phyloP scores from a whole-genome alignment of 2,888 invertebrate species.

The Dastarcus helophoroides region DNA sequence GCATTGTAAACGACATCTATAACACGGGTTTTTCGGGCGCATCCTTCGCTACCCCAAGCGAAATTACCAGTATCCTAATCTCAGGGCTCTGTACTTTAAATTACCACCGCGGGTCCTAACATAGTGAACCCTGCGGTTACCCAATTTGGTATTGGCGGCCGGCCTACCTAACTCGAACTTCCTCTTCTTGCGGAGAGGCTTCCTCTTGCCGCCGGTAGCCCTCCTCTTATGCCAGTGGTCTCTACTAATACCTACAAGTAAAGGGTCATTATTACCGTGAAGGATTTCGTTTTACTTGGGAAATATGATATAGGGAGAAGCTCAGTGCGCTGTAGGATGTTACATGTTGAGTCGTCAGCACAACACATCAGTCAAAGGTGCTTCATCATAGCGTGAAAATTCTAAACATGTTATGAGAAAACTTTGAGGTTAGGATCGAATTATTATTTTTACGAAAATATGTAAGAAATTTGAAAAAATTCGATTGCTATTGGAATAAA shows the following conservation, averaged over 20 bases:
- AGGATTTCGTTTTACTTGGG: too few species aligned
- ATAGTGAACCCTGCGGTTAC: constrained; percentile 81
- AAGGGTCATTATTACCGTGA: too few species aligned
- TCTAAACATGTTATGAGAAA: too few species aligned
- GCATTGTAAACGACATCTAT: constrained; percentile 99
- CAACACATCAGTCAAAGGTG: too few species aligned
- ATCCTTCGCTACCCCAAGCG: constrained; percentile 97
- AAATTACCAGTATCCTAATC: constrained; percentile 96
- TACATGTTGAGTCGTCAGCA: too few species aligned
- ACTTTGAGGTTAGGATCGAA: too few species aligned
- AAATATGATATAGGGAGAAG: too few species aligned
- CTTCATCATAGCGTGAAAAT: too few species aligned
- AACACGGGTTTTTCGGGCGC: constrained; percentile 92
- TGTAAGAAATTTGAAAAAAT: too few species aligned
- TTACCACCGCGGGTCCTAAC: constrained; percentile 97
- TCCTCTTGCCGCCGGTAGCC: constrained; percentile 97
- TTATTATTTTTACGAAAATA: too few species aligned
- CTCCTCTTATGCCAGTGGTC: constrained; percentile 99
- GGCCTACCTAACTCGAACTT: constrained; percentile 99
- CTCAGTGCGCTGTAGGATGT: too few species aligned
- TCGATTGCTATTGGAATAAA: too few species aligned
- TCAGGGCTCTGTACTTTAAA: constrained; percentile 88
- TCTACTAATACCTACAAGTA: constrained; percentile 94
- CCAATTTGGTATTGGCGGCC: constrained; percentile 98
- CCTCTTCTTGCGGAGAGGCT: constrained; percentile 98